Evolutionary conservation across 2,888 invertebrate species (phyloP), one percentile per base, ranked within the genome.

Genomic region (Philereme transversata): DNA sequence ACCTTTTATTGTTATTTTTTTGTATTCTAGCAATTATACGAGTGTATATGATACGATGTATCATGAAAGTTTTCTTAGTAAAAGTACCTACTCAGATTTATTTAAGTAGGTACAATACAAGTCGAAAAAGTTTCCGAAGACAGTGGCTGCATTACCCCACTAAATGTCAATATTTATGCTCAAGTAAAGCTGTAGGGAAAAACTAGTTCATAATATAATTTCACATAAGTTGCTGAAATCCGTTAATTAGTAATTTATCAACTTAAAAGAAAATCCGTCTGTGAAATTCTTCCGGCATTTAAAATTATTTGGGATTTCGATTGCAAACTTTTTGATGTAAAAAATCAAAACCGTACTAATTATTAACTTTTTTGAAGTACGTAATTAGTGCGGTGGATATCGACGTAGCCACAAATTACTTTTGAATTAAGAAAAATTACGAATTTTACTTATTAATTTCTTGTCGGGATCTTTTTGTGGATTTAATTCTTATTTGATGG

Each of bases 301-400:
- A 35, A 35, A 47, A 35, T 50, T 36, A 4, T 5, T 7, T 46
- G 60, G 50, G 57, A 38, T 62, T 63, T 54, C 82, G 82, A 86
- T 85, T 82, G 84, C 81, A 80, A 83, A 84, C 77, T 84, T 87
- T 78, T 71, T 22, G 22, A 22, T 22, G 22, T 22, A 22, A 22
- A 22, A 22, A 22, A 22, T 22, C 22, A 3, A 22, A 22, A 22
- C 22, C 22, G 3, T 22, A 22, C 22, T 22, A 22, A 22, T 22
- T 22, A 22, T 22, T 22, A 22, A 22, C 22, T 22, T 22, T 22
- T 22, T 22, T 68, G 69, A 78, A 75, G 76, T 74, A 72, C 73
- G 79, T 85, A 83, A 85, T 87, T 84, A 84, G 78, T 22, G 72
- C 70, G 68, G 67, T 71, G 75, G 77, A 78, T 79, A 78, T 77